Base-by-base conservation (phyloP, 2,113 vertebrate species). In the Engraulis encrasicolus region DNA sequence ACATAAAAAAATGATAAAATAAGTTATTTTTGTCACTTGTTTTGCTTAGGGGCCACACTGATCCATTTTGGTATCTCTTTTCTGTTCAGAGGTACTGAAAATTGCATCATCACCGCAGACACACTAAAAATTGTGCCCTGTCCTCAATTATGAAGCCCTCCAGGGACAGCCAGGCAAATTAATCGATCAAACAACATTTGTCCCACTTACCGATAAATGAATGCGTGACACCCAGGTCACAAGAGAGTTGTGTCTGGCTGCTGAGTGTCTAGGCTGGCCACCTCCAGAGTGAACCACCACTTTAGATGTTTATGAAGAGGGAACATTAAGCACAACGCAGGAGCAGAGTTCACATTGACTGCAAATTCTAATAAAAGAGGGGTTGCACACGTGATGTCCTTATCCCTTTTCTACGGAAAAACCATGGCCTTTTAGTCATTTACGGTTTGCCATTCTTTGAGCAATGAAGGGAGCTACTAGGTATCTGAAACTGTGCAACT, bases 131-230 rank as follows among this genome's bases (percentile, higher is more conserved):
- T 34, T 50, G 58, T 80, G 52, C 58, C n/a, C 50, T 84, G 78
- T 2, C 52, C 49, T 78, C 20, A 37, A 71, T 83, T 58, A 58
- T 31, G 1, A 79, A 52, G 54, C n/a, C n/a, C 81, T 4, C 34
- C n/a, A 80, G n/a, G 37, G 27, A 50, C 9, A 38, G 11, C 48
- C 54, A 11, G 74, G 78, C 78, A 31, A 5, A 23, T 54, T 23
- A 83, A 74, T 79, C 38, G 77, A 83, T 61, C 66, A 74, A 31
- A 14, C 54, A 71, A 84, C 45, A 71, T 36, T n/a, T 84, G 78
- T 50, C 66, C 40, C 58, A 74, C 58, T 84, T 80, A 80, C 58
- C n/a, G 14, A 74, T 48, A 52, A 74, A 12, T 79, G 77, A 36
- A 34, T 66, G 61, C 40, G 45, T 52, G 71, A 66, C n/a, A 49